Evolutionary conservation across 2,888 invertebrate genomes (phyloP), one percentile per base, ranked within the genome.

Genomic region (Platycnemis pennipes): DNA sequence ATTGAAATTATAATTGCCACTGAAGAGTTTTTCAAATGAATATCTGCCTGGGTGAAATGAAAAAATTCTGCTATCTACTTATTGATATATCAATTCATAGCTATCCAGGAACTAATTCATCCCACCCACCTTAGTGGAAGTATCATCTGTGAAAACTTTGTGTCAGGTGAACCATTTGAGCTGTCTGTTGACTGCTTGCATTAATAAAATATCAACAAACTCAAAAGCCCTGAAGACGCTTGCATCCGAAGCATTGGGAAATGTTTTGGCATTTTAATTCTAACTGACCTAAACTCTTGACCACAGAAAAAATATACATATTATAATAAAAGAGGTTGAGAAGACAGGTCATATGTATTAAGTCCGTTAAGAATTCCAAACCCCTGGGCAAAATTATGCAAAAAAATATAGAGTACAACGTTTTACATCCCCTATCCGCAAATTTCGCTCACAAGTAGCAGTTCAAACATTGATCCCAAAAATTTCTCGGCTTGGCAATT

Each of bases 401-500:
- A 77, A 77, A 77, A 26, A 11, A 16, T 37, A 77, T 1, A 77
- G 77, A 37, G 37, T 77, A 37, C 77, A 77, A 8, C 37, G 13
- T 3, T 2, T 37, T 37, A 37, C 8, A 63, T 77, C 37, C 8
- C 13, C 13, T 37, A 11, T 77, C 77, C 13, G 37, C n/a, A 37
- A 37, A 37, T 11, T 87, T 56, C 11, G 26, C 44, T 44, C 37
- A 91, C 0, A 22, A 16, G 19, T 37, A 49, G 37, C 45, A 89
- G 2, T 87, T 87, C 44, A 45, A 44, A 44, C 46, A 87, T 87
- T 87, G 45, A 46, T 87, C 87, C 87, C 46, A 11, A 45, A n/a
- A 91, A 56, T 56, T 91, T 37, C 56, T 91, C 63, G 63, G 16
- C 44, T 8, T 42, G 42, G 37, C 91, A 63, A 91, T 63, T 69